Percentiles rank a stretch among this genome's conserved stretches.
phyloP scores from a whole-genome alignment of 2,113 vertebrate species.

The Baryphthengus martii region DNA sequence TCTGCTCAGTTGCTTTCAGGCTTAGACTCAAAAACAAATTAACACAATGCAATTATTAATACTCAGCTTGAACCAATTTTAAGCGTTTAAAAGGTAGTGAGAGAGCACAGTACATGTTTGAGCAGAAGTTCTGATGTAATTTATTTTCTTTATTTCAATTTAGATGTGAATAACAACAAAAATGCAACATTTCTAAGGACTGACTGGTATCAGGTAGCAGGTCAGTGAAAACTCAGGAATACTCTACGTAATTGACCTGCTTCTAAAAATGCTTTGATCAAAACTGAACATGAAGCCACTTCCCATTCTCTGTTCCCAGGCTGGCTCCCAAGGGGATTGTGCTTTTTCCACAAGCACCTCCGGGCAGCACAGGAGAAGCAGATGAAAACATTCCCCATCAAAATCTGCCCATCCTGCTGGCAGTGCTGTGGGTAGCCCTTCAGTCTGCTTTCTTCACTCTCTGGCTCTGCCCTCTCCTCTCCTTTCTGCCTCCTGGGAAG shows the following conservation, averaged over 20 bases:
- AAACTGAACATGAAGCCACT: not conserved
- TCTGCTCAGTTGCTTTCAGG: conserved; percentile 25
- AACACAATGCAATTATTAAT: conserved; percentile 3
- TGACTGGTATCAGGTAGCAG: accelerated
- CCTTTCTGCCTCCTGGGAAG: not conserved
- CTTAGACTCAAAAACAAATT: conserved; percentile 7
- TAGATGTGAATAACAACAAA: not conserved
- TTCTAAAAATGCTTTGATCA: not conserved
- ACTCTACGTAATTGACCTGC: not conserved
- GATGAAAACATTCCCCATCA: not conserved
- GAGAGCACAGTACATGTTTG: not conserved
- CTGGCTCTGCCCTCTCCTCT: not conserved
- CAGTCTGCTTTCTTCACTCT: not conserved
- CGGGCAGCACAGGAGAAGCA: accelerated
- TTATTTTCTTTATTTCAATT: not conserved
- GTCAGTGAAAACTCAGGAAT: not conserved
- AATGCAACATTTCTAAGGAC: not conserved
- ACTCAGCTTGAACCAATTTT: not conserved
- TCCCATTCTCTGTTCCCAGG: not conserved
- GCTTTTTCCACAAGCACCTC: not conserved
- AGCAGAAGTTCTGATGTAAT: not conserved
- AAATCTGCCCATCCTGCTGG: not conserved
- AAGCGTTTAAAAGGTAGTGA: not conserved
- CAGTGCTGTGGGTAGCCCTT: accelerated
- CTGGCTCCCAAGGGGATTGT: not conserved